Conservation (phyloP, 2,113 vertebrate genomes). For the Apistogramma diplotaenia region DNA sequence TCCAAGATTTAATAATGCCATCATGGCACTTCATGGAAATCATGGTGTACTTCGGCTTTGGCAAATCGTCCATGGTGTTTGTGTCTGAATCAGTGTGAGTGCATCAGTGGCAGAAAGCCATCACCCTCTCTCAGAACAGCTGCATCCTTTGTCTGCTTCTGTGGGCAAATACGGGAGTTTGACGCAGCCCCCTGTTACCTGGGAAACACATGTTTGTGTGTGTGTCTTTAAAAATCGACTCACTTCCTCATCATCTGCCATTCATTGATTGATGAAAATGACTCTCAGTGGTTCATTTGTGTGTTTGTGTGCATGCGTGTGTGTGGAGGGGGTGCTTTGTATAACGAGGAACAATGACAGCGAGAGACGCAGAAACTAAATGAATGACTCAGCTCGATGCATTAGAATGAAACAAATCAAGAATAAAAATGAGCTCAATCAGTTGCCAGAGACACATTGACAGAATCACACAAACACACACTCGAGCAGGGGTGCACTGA, state of each 20-base stretch:
- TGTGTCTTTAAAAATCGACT: constrained; percentile 1
- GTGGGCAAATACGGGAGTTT: constrained; percentile 34
- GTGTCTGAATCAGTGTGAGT: constrained; percentile 62
- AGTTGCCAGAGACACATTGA: neutral
- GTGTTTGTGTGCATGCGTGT: neutral
- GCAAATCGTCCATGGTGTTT: constrained; percentile 17
- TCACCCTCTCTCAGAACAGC: constrained; percentile 37
- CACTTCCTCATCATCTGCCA: neutral
- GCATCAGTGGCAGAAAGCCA: constrained; percentile 58
- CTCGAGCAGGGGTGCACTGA: constrained; percentile 28
- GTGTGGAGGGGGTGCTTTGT: neutral
- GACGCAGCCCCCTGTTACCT: constrained; percentile 22
- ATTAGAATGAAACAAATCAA: constrained; percentile 43
- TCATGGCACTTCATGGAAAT: constrained; percentile 5
- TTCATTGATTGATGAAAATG: constrained; percentile 7
- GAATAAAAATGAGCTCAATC: constrained; percentile 57
- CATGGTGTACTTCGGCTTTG: constrained; percentile 35
- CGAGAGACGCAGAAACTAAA: constrained; percentile 28
- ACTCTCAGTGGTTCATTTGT: neutral
- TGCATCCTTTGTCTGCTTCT: constrained; percentile 38
- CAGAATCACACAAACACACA: constrained; percentile 10
- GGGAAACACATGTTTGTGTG: constrained; percentile 2
- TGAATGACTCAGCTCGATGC: constrained; percentile 62
- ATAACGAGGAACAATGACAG: constrained; percentile 7
- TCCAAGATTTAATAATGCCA: neutral